Conservation (phyloP, 1,140 invertebrate species). For the Dendroctonus valens region DNA sequence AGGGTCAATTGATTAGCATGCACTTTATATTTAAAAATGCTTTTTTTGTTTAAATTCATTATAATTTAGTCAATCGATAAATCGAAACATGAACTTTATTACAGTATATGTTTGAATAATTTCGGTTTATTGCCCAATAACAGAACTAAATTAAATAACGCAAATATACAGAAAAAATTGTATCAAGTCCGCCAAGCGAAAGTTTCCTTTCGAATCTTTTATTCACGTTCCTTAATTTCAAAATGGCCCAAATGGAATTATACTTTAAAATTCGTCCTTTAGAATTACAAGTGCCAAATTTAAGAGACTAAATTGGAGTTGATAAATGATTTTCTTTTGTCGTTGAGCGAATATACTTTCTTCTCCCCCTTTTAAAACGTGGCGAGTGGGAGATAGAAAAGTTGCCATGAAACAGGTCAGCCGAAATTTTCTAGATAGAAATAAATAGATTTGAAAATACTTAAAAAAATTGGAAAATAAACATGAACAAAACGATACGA, state of each 20-base stretch:
- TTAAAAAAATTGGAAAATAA: too few species aligned
- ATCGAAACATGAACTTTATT: too few species aligned
- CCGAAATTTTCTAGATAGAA: too few species aligned
- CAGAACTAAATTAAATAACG: too few species aligned
- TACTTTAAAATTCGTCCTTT: constrained; percentile 28
- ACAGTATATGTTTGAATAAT: too few species aligned
- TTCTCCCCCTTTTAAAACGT: neutral
- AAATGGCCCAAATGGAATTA: constrained; percentile 21
- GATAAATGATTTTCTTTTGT: constrained; percentile 46
- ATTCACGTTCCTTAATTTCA: constrained; percentile 16
- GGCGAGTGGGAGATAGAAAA: constrained; percentile 4
- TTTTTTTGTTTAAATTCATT: too few species aligned
- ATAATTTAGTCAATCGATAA: too few species aligned
- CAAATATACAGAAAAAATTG: too few species aligned
- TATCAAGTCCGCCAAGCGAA: neutral
- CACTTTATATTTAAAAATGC: constrained; percentile 9
- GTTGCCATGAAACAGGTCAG: neutral
- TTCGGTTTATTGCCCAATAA: too few species aligned
- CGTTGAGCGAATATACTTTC: constrained; percentile 2
- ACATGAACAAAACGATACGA: too few species aligned
- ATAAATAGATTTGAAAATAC: too few species aligned
- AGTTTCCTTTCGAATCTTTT: constrained; percentile 3
- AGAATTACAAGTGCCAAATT: constrained; percentile 29
- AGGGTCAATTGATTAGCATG: constrained; percentile 25
- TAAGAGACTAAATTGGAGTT: constrained; percentile 45